These are phyloP conservation scores for Pectinophora gossypiella DNA, from an alignment of 1,140 invertebrate genomes.

Conservation along the genomic window DNA sequence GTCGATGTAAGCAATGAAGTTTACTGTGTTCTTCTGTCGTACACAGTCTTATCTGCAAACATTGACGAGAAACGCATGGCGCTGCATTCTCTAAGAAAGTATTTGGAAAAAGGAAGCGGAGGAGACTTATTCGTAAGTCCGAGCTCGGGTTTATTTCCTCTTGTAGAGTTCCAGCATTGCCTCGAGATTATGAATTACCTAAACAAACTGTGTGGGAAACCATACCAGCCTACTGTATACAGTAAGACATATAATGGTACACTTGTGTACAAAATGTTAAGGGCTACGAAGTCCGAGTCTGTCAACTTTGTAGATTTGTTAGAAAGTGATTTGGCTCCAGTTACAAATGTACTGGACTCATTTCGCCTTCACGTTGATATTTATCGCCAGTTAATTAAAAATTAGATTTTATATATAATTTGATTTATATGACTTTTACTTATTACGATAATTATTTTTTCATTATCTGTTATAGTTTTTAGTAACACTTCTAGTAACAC, in stretches of 20 bases:
- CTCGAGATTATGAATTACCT: slow-evolving; percentile 31
- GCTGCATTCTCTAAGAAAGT: slow-evolving; percentile 11
- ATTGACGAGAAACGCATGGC: slow-evolving; percentile 1
- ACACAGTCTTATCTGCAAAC: slow-evolving; percentile 17
- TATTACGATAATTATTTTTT: no score
- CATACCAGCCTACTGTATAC: slow-evolving; percentile 21
- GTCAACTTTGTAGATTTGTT: no score
- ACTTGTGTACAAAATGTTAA: slow-evolving; percentile 30
- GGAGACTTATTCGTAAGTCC: slow-evolving; percentile 14
- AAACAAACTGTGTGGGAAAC: slow-evolving; percentile 32
- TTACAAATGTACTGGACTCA: no score
- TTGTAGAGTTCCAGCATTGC: slow-evolving; percentile 31
- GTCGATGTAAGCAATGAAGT: slow-evolving; percentile 12
- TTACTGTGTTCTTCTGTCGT: slow-evolving; percentile 24
- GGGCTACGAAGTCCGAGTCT: no score
- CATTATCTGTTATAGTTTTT: no score
- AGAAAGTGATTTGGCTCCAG: no score
- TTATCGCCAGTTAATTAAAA: no score
- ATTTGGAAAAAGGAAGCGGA: slow-evolving; percentile 11
- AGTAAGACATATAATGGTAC: slow-evolving; percentile 30
- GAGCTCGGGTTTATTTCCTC: slow-evolving; percentile 17
- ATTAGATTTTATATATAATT: no score
- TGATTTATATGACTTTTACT: no score
- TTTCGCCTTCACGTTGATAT: no score
- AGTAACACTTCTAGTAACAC: no score